Base-by-base conservation (phyloP, 2,113 vertebrate genomes). In the Leptobrachium leishanense region DNA sequence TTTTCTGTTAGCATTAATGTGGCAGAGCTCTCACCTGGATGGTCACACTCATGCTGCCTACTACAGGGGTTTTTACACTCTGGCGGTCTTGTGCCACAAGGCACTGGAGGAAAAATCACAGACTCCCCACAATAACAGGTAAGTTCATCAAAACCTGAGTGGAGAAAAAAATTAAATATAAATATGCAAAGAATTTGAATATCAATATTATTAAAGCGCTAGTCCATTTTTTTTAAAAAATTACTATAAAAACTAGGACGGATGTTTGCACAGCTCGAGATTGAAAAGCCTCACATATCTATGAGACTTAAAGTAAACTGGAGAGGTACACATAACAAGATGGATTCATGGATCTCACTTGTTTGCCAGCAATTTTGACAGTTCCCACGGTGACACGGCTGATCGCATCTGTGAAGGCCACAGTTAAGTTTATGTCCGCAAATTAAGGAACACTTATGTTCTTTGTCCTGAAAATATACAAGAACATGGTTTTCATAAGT, bases 291-390 rank as follows among this genome's bases (percentile, higher is more conserved):
- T 67, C 15, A 40, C 5, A 5, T 12, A n/a, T 3, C 2, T 9
- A 5, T 43, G 31, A 13, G 20, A 31, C 20, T 10, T 15, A 5
- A 54, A 54, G 11, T 3, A 73, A 7, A 9, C n/a, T 72, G 2
- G 77, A 15, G 2, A 76, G 68, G 31, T 50, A 8, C 46, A 50
- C 46, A 50, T 8, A 50, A 50, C 46, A 50, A 50, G 46, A 50
- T 50, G 8, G 46, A 50, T 50, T 50, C 46, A 10, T 65, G 63
- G 2, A 55, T 94, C 97, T 93, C 87, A 99, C 98, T 96, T 78
- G 97, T 95, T 89, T 99, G 97, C 98, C 97, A 99, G 88, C 98
- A 99, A 0, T 93, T 93, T 82, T 96, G 96, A 88, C 98, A 99
- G 87, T 95, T 98, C 75, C 97, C 96, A 76, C 96, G 95, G 86